Evolutionary conservation across 2,888 invertebrate species (phyloP).

Genomic region (Eucera pruinosa): DNA sequence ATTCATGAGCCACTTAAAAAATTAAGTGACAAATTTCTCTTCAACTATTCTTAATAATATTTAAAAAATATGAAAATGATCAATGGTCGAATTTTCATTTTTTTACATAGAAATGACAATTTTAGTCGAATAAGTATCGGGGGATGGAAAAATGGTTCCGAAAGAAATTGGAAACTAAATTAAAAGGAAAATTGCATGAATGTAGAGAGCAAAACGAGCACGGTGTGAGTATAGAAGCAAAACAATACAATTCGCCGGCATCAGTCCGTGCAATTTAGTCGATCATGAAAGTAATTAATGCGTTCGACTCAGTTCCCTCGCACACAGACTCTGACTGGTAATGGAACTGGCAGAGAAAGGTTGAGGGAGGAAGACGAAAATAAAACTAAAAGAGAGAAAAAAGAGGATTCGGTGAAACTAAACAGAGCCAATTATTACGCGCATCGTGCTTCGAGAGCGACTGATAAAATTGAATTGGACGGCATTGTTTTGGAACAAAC

Average conservation of each 20-base stretch:
- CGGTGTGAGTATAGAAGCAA: slow-evolving; percentile 1
- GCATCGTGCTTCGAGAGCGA: background rate
- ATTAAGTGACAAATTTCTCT: no score
- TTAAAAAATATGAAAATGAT: background rate
- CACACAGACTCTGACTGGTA: slow-evolving; percentile 1
- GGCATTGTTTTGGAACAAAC: slow-evolving; percentile 58
- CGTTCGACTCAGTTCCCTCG: slow-evolving; percentile 18
- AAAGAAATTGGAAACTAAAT: slow-evolving; percentile 20
- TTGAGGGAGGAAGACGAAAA: background rate
- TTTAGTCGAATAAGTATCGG: background rate
- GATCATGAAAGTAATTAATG: slow-evolving; percentile 55
- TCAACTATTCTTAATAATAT: no score
- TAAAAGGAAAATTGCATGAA: slow-evolving; percentile 32
- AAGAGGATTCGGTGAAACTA: slow-evolving; percentile 32
- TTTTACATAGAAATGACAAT: background rate
- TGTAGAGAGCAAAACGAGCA: background rate
- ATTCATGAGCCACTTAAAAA: no score
- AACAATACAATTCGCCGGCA: slow-evolving; percentile 25
- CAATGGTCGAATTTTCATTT: background rate
- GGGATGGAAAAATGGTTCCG: background rate
- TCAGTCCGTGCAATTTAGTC: slow-evolving; percentile 38
- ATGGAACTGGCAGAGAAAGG: slow-evolving; percentile 14
- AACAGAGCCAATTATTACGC: slow-evolving; percentile 59
- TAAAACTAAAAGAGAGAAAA: background rate
- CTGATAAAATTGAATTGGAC: slow-evolving; percentile 50